Percentiles rank a stretch among this genome's conserved stretches.
phyloP scores from a whole-genome alignment of 2,888 invertebrate genomes.

The Lasioglossum lativentre region DNA sequence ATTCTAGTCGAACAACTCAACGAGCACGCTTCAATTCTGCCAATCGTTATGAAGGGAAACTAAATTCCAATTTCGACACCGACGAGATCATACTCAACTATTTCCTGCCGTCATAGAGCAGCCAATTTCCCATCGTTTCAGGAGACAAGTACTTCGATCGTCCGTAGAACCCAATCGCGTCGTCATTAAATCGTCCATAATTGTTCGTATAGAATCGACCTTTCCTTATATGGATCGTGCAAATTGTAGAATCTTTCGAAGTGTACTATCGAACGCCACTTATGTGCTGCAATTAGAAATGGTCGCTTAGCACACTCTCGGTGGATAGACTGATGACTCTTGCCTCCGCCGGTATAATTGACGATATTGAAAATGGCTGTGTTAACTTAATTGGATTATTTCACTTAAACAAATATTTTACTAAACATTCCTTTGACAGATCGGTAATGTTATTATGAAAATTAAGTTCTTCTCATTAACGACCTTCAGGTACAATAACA shows the following conservation, averaged over 20 bases:
- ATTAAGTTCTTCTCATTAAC: neutral
- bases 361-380: neutral
- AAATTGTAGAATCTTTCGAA: neutral
- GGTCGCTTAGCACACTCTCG: neutral
- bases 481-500: neutral
- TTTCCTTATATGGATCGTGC: neutral
- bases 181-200: constrained; percentile 1
- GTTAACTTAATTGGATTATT: neutral
- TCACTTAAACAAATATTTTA: neutral
- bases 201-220: constrained; percentile 2
- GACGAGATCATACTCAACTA: constrained; percentile 10
- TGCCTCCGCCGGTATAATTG: neutral
- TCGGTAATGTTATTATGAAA: too few species aligned
- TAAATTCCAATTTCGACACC: constrained; percentile 9
- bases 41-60: constrained; percentile 17
- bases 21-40: constrained; percentile 13
- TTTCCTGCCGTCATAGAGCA: neutral
- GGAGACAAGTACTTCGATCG: neutral
- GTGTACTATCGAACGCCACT: neutral
- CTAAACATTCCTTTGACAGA: too few species aligned
- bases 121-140: constrained; percentile 9
- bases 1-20: constrained; percentile 3
- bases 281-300: neutral
- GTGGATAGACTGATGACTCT: neutral
- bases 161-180: neutral